Evolutionary conservation across 2,113 vertebrate genomes (phyloP).

Genomic region (Ciconia stormi): DNA sequence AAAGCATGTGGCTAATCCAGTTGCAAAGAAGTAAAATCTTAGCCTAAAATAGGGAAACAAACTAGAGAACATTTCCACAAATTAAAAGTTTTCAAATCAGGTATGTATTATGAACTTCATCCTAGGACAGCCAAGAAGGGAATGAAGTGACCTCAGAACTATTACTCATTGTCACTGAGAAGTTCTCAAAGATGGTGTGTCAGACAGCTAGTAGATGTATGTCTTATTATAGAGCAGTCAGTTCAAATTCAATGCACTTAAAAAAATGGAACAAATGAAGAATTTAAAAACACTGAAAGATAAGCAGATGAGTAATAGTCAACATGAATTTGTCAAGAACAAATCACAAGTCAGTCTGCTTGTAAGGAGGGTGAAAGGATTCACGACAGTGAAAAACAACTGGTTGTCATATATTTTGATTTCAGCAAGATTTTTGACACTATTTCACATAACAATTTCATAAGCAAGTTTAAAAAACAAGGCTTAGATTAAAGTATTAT

Average conservation of each 20-base stretch:
- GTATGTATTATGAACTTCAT: background rate
- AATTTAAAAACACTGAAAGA: background rate
- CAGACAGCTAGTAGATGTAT: background rate
- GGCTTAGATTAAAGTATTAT: background rate
- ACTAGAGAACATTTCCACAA: background rate
- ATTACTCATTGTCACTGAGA: background rate
- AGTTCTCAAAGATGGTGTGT: background rate
- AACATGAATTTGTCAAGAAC: background rate
- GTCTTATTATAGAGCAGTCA: background rate
- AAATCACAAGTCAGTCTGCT: background rate
- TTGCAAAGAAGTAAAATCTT: background rate
- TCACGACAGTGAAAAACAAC: background rate
- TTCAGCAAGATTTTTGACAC: background rate
- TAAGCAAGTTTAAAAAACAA: background rate
- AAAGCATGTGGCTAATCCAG: background rate
- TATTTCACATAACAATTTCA: background rate
- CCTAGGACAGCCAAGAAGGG: background rate
- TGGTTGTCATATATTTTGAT: background rate
- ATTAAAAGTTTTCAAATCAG: background rate
- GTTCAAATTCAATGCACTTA: background rate
- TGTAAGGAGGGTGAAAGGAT: background rate
- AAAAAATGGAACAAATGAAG: background rate
- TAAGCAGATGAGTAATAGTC: background rate
- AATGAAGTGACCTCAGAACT: background rate
- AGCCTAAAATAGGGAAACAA: background rate